Base-by-base conservation (phyloP, 2,888 invertebrate species). In the Zhuqinia jingwanae region DNA sequence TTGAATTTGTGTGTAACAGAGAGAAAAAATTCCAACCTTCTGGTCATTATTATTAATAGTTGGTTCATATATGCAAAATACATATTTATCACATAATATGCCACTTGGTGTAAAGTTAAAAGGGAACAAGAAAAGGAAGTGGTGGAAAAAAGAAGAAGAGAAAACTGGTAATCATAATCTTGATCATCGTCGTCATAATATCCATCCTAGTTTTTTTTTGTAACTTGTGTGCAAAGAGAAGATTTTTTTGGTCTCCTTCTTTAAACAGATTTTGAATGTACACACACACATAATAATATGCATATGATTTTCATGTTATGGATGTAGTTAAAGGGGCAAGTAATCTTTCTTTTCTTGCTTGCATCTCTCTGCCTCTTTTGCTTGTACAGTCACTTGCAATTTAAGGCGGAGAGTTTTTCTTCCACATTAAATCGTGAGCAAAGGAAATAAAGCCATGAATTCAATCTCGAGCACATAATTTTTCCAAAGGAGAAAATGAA, bases 391-490 rank as follows among this genome's bases (percentile, higher is more conserved):
- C n/a, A n/a, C n/a, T n/a, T 22, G 27, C 45, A 68, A n/a, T 79
- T 80, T 70, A 63, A 78, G 78, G 78, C 30, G 78, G 84, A 60
- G 84, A 73, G 82, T 56, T 50, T 36, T 53, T 13, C 45, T 63
- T 42, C 45, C 73, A 53, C 78, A 78, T 85, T 70, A 30, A 77
- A 56, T 84, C 78, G 85, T 79, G 85, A 85, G 85, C 13, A 42
- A 30, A 79, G 50, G 85, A 50, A 79, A 85, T 79, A 85, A 85
- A 85, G 84, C 84, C 84, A 79, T 85, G 85, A 85, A 85, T 85
- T 85, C 85, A 85, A 85, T 85, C 85, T 85, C 79, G 42, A 85
- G 79, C 85, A 79, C 85, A 85, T 85, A 85, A 85, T 85, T 85
- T 85, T 81, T 86, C 86, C 68, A 76, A 65, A 42, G 65, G 80